Evolutionary conservation across 2,797 vertebrate genomes (phyloP).

Genomic region (Paedocypris micromegethes): DNA sequence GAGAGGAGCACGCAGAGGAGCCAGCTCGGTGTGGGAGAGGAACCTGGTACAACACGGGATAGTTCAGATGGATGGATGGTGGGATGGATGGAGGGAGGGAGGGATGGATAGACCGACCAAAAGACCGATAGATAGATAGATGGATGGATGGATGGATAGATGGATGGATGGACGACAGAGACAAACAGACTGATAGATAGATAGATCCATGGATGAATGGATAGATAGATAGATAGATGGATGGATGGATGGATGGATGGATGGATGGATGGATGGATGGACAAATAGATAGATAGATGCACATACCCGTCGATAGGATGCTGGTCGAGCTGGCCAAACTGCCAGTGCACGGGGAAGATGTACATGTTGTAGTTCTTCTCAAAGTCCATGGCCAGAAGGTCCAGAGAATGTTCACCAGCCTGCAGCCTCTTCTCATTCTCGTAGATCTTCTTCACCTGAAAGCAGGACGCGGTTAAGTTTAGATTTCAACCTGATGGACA

Average conservation of each 20-base stretch:
- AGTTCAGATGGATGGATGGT: too few species aligned
- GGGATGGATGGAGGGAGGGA: too few species aligned
- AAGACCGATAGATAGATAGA: too few species aligned
- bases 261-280: neutral
- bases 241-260: too few species aligned
- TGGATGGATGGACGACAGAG: too few species aligned
- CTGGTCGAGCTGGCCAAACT: conserved; percentile 96
- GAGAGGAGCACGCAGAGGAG: conserved; percentile 92
- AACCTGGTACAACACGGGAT: conserved; percentile 66
- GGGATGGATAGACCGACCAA: too few species aligned
- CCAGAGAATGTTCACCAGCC: conserved; percentile 87
- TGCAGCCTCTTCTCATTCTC: conserved; percentile 95
- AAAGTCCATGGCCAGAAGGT: conserved; percentile 93
- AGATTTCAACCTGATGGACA: neutral
- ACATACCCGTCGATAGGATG: conserved; percentile 89
- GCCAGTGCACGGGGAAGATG: conserved; percentile 99
- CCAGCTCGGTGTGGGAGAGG: conserved; percentile 94
- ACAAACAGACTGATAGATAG: too few species aligned
- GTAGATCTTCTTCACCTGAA: conserved; percentile 93
- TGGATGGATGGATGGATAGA: too few species aligned
- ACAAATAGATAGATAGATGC: neutral
- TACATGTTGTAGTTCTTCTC: conserved; percentile 99
- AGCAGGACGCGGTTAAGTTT: neutral
- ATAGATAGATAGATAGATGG: too few species aligned
- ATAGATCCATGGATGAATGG: too few species aligned